Base-by-base conservation (phyloP, 2,888 invertebrate genomes). In the Clusia tigrina region DNA sequence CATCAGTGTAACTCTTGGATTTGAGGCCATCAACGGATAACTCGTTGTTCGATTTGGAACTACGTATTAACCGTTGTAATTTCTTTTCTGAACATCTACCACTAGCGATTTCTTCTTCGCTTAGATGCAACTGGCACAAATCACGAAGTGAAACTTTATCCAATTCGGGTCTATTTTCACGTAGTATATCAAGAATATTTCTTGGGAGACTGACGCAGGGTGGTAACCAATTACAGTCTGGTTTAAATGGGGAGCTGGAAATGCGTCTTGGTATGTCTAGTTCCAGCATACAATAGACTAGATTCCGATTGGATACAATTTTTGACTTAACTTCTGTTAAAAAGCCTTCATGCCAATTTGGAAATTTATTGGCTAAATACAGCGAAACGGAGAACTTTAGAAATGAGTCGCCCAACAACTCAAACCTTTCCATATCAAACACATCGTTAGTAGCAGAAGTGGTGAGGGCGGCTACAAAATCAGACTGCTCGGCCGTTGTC, bases 381-480 rank as follows among this genome's bases (percentile, higher is more conserved):
- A 92, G 83, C 0, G 94, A 90, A 6, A 87, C 84, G 24, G 89
- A 87, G 69, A 90, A 89, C 82, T 96, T 96, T 2, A 96, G 84
- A 73, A 91, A 91, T 0, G 93, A 91, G 84, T 96, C 95, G 0
- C 95, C 96, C 42, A 96, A 86, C 0, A 93, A 90, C 83, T 96
- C 95, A 37, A 92, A 84, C 3, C 94, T 85, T 81, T 96, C 95
- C 77, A 92, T 85, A 78, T 92, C 90, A 59, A 93, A 89, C 46
- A 88, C 87, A 78, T 95, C 95, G 60, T 88, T 86, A 0, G 90
- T 87, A 66, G 87, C 86, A 12, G 89, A 86, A 46, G 89, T 85
- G 0, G 92, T 92, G 12, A 94, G 80, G 1, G 92, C 91, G 78
- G 87, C 81, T 64, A 85, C 60, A 6, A 83, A 75, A 32, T 84